Conservation (phyloP, 1,140 invertebrate genomes). For the Babylonia areolata region DNA sequence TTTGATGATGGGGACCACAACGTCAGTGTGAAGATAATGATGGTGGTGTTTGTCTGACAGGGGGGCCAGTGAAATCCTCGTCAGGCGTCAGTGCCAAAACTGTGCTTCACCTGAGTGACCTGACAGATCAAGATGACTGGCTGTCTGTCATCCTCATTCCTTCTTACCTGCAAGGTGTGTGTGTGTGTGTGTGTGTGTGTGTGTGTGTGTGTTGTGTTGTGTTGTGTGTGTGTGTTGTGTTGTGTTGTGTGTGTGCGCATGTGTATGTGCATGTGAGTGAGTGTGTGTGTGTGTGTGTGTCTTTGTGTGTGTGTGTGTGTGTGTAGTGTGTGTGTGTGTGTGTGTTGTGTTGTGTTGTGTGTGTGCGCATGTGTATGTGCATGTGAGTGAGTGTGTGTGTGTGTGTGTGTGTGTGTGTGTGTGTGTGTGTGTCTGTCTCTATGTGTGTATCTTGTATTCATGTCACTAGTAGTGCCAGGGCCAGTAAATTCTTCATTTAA, state of each 20-base stretch:
- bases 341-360: constrained; percentile 9
- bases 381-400: background rate
- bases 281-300: background rate
- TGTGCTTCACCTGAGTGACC: constrained; percentile 44
- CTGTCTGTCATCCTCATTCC: constrained; percentile 40
- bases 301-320: background rate
- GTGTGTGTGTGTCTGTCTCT: background rate
- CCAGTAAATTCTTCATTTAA: too few relatives aligned
- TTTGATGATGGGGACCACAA: too few relatives aligned
- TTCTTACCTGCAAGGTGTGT: constrained; percentile 37
- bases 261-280: background rate
- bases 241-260: background rate
- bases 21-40: background rate
- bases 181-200: background rate
- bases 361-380: background rate
- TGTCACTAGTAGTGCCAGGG: too few relatives aligned
- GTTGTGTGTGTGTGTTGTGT: background rate
- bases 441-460: too few relatives aligned
- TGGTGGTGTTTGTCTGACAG: constrained; percentile 33
- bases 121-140: constrained; percentile 46
- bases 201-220: background rate
- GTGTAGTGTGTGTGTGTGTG: background rate
- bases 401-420: constrained; percentile 8
- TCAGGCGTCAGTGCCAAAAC: constrained; percentile 48
- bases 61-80: constrained; percentile 44